These are phyloP conservation scores for Idaea dimidiata DNA, from an alignment of 2,888 invertebrate species.

Conservation along the genomic window DNA sequence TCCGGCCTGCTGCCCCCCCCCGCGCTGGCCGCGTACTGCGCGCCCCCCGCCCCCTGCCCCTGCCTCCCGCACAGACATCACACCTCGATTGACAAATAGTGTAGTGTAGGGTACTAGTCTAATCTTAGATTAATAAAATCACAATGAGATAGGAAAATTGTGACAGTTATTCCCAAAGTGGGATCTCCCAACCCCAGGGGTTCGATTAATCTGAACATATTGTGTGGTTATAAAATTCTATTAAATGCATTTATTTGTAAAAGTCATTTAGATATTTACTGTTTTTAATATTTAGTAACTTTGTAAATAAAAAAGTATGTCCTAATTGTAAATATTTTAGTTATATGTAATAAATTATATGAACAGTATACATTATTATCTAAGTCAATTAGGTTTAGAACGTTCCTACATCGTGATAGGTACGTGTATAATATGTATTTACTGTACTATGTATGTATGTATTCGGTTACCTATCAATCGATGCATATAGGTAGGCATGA, in stretches of 20 bases:
- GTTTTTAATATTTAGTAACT: not conserved
- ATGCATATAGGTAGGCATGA: too few relatives aligned
- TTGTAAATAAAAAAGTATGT: not conserved
- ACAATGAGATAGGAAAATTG: not conserved
- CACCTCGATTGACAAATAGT: conserved; percentile 37
- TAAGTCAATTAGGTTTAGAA: not conserved
- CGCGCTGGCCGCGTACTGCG: conserved; percentile 55
- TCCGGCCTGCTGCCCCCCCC: conserved; percentile 79
- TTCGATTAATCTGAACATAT: not conserved
- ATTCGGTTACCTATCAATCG: not conserved
- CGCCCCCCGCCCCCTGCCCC: conserved; percentile 64
- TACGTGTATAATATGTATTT: not conserved
- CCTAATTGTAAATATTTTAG: not conserved
- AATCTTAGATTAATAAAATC: conserved; percentile 7
- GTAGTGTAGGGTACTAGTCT: conserved; percentile 1
- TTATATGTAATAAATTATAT: not conserved
- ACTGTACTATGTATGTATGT: not conserved
- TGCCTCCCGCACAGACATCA: conserved; percentile 40
- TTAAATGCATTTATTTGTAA: not conserved
- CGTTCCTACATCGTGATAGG: not conserved
- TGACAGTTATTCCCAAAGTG: not conserved
- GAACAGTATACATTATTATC: not conserved
- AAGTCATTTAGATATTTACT: too few relatives aligned
- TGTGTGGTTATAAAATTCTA: not conserved
- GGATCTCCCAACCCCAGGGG: not conserved